Conservation (phyloP, 2,113 vertebrate genomes). For the Psittacula cyanocephala region DNA sequence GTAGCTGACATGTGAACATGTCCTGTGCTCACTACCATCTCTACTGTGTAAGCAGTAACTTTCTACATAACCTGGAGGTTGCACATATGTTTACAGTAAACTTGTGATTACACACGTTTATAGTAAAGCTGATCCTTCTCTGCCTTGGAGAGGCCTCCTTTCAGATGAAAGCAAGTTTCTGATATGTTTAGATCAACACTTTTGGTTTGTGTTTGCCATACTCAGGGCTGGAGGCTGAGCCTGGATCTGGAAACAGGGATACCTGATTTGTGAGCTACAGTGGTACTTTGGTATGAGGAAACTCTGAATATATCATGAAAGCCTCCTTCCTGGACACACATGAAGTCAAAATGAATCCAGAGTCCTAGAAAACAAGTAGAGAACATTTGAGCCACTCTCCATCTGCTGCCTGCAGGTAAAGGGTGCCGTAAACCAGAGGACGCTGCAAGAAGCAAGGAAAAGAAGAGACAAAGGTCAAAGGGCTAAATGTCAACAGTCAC, state of each 20-base stretch:
- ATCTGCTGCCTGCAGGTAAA: background rate
- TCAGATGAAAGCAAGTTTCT: background rate
- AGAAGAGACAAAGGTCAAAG: background rate
- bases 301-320: background rate
- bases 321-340: background rate
- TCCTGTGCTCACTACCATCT: background rate
- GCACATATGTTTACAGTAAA: background rate
- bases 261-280: background rate
- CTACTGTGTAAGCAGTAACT: background rate
- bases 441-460: background rate
- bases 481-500: background rate
- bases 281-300: background rate
- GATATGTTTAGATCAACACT: background rate
- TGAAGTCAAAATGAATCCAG: background rate
- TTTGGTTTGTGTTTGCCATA: background rate
- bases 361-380: background rate
- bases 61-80: background rate
- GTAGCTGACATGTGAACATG: rapidly evolving
- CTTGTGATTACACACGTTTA: background rate
- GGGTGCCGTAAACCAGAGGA: background rate
- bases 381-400: background rate
- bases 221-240: background rate
- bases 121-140: background rate
- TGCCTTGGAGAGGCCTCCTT: background rate
- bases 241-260: background rate